phyloP scores from a whole-genome alignment of 2,113 vertebrate genomes.

The Sitta europaea region DNA sequence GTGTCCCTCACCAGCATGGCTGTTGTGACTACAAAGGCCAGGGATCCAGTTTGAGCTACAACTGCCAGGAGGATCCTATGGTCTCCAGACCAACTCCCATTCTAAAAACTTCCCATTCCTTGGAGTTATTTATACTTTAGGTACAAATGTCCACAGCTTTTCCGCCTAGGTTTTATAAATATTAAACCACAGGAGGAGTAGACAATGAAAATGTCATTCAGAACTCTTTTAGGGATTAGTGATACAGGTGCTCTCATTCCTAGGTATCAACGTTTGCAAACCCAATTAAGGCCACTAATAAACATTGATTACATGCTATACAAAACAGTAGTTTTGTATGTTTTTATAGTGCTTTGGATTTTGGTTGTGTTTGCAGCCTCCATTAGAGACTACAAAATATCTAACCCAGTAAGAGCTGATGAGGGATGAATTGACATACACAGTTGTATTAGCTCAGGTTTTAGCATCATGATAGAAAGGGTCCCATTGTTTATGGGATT shows the following conservation, averaged over 20 bases:
- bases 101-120: not conserved
- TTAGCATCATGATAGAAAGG: not conserved
- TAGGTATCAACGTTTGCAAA: not conserved
- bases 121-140: not conserved
- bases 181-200: not conserved
- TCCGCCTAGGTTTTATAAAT: not conserved
- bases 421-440: not conserved
- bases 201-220: not conserved
- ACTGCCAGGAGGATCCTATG: not conserved
- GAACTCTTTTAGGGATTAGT: not conserved
- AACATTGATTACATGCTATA: not conserved
- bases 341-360: not conserved
- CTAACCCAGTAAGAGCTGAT: not conserved
- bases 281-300: not conserved
- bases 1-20: rapidly evolving
- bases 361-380: not conserved
- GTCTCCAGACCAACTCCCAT: not conserved
- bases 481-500: not conserved
- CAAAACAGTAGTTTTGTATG: not conserved
- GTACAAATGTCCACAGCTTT: not conserved
- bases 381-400: not conserved
- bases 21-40: not conserved
- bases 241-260: not conserved
- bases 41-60: rapidly evolving
- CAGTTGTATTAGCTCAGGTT: not conserved